phyloP scores from a whole-genome alignment of 2,888 invertebrate species.

The Lasioglossum zephyrum region DNA sequence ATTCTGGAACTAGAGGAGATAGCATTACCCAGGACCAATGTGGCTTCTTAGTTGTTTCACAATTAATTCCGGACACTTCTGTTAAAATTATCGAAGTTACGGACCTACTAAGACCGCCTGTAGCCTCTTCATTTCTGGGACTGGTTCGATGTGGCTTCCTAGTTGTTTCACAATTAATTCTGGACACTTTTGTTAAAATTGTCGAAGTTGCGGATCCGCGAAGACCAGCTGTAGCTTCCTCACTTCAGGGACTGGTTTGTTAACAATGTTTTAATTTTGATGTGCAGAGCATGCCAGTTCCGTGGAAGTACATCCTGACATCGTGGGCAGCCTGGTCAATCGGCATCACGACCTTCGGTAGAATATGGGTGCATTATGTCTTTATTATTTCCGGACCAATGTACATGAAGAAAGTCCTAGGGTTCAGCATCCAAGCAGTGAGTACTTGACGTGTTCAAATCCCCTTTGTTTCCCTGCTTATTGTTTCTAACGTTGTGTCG shows the following conservation, averaged over 20 bases:
- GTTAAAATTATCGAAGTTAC: too few relatives aligned
- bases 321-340: constrained; percentile 90
- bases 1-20: neutral
- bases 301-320: constrained; percentile 88
- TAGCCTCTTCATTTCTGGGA: neutral
- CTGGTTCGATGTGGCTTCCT: neutral
- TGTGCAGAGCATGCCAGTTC: constrained; percentile 85
- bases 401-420: constrained; percentile 89
- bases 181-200: too few relatives aligned
- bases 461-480: too few relatives aligned
- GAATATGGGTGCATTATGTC: constrained; percentile 91
- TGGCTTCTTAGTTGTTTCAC: neutral
- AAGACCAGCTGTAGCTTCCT: neutral
- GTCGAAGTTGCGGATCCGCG: too few relatives aligned
- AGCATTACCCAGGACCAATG: too few relatives aligned
- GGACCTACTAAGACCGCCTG: too few relatives aligned
- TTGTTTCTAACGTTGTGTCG: neutral
- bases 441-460: constrained; percentile 46
- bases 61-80: neutral
- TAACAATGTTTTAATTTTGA: neutral
- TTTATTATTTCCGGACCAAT: constrained; percentile 90
- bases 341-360: constrained; percentile 90
- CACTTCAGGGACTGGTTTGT: neutral
- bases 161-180: too few relatives aligned
- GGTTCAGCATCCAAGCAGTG: constrained; percentile 89